These are phyloP conservation scores for Myrmophylax atrothorax DNA, from an alignment of 2,113 vertebrate genomes.

Conservation along the genomic window DNA sequence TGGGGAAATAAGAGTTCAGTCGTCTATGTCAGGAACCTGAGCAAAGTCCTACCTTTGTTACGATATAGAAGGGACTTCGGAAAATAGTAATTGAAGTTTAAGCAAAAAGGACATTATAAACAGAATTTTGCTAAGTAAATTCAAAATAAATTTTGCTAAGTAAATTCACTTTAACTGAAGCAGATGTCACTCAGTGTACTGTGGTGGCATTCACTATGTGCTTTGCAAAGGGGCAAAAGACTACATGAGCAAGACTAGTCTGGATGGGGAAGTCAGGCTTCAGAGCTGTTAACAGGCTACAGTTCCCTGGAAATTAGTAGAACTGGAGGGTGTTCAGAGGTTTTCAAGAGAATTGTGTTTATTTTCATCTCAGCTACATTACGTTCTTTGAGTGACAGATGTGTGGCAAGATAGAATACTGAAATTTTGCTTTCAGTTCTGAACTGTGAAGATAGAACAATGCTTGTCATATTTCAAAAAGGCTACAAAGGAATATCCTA, in stretches of 20 bases:
- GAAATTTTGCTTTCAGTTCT: constrained; percentile 30
- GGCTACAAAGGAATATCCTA: constrained; percentile 34
- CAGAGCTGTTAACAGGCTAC: neutral
- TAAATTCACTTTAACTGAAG: neutral
- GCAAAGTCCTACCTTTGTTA: neutral
- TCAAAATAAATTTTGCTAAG: neutral
- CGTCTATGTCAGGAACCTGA: neutral
- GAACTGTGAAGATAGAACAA: constrained; percentile 17
- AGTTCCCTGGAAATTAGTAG: neutral
- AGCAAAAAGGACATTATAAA: neutral
- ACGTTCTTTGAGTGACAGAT: neutral
- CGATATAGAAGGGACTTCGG: neutral
- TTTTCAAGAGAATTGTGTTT: neutral
- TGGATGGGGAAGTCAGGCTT: neutral
- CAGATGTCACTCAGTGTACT: neutral
- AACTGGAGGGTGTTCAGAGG: neutral
- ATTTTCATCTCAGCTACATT: constrained; percentile 1
- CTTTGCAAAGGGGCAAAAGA: neutral
- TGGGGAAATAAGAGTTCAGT: neutral
- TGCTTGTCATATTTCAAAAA: constrained; percentile 31
- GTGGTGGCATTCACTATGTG: neutral
- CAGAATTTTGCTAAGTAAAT: neutral
- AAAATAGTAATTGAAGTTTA: neutral
- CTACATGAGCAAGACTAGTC: neutral
- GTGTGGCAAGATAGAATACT: neutral